Conservation (phyloP, 2,113 vertebrate species). For the Nestor notabilis region DNA sequence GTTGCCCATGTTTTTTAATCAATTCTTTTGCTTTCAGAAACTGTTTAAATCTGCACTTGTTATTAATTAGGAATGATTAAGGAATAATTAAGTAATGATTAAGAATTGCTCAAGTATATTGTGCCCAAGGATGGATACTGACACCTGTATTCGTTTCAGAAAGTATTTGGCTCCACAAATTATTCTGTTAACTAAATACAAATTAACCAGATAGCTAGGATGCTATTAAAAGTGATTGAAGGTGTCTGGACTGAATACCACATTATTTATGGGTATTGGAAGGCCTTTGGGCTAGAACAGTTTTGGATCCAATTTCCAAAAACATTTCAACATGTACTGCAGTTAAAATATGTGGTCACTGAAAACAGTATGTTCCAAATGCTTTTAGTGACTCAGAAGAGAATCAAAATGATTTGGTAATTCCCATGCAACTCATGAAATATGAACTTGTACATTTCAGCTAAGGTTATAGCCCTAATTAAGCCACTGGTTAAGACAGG, state of each 20-base stretch:
- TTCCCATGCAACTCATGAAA: conserved; percentile 47
- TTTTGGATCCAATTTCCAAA: conserved; percentile 48
- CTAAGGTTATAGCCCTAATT: background rate
- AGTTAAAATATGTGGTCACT: conserved; percentile 61
- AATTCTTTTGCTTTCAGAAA: background rate
- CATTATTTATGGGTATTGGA: conserved; percentile 39
- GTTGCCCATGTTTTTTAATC: background rate
- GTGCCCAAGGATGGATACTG: background rate
- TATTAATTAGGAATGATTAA: background rate
- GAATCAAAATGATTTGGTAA: conserved; percentile 23
- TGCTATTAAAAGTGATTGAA: conserved; percentile 11
- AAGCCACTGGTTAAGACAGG: background rate
- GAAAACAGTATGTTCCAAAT: conserved; percentile 60
- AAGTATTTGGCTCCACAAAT: background rate
- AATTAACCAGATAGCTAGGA: background rate
- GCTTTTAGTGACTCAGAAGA: conserved; percentile 56
- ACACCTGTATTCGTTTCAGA: background rate
- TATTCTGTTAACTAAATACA: background rate
- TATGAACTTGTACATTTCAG: background rate
- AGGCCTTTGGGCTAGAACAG: conserved; percentile 26
- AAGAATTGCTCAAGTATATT: background rate
- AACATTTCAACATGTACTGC: conserved; percentile 62
- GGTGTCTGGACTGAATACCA: background rate
- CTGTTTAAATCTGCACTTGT: background rate
- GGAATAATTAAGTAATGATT: background rate